Base-by-base conservation (phyloP, 2,888 invertebrate species). In the Pasiphila rectangulata region DNA sequence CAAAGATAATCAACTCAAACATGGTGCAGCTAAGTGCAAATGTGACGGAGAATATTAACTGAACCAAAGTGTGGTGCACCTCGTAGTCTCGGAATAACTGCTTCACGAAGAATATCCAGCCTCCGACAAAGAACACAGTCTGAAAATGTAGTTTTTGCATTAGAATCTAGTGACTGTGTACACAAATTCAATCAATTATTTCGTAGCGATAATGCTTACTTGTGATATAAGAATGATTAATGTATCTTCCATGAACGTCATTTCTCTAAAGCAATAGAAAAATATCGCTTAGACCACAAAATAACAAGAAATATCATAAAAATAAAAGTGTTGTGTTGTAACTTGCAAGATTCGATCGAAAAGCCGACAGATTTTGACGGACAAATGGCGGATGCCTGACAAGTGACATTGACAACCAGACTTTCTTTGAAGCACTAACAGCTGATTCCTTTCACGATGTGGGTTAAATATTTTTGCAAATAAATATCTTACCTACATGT, bases 1-100 rank as follows among this genome's bases (percentile, higher is more conserved):
- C 99, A 88, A 99, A 99, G 74, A 99, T 99, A 52, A 99, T 99
- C 46, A 99, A 89, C 79, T 99, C 99, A 83, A 99, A 99, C 97
- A 99, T 98, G 1, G 98, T 97, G 72, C 99, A 98, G 15, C 99
- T 99, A 9, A 99, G 89, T 0, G 99, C 95, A 75, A 99, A 97
- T 21, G 98, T 99, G 16, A 95, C 91, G 0, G 99, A 98, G 80
- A 99, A 99, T 71, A 98, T 96, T 2, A 99, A 88, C 78, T 99
- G 97, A 1, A 99, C 98, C 48, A 97, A 90, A 50, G 95, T 92
- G 75, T 99, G 97, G 65, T 98, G 96, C 3, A 98, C 97, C 89
- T 99, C 99, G 89, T 99, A 99, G 76, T 99, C 97, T 57, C 96
- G 93, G 76, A 99, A 99, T 32, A 99, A 90, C 80, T 98, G 96